A percentile compares a stretch with the other conserved stretches of the same genome.
These are phyloP conservation scores for Listrodromus nycthemerus DNA, from an alignment of 2,888 invertebrate species.

Conservation along the genomic window DNA sequence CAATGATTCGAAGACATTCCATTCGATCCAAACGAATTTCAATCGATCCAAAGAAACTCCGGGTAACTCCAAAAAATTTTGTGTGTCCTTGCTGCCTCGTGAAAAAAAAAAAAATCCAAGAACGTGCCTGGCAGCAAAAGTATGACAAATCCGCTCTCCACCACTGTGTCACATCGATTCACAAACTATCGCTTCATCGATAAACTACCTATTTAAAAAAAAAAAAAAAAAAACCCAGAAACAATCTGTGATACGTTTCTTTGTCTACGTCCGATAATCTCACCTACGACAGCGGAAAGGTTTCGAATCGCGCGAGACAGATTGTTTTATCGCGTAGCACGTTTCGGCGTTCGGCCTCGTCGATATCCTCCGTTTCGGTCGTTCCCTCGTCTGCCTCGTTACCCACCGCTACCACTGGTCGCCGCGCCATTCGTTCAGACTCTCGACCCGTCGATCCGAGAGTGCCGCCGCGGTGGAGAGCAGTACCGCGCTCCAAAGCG, in stretches of 20 bases:
- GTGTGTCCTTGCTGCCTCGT: too few species aligned
- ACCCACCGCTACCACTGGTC: slow-evolving; percentile 62
- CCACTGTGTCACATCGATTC: neutral
- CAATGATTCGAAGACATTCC: neutral
- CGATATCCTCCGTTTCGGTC: slow-evolving; percentile 24
- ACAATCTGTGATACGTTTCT: neutral
- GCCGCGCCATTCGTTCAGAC: slow-evolving; percentile 64
- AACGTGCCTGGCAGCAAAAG: neutral
- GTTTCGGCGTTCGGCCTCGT: slow-evolving; percentile 16
- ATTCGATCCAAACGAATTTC: neutral
- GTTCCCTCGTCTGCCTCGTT: slow-evolving; percentile 46
- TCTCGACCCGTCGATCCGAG: slow-evolving; percentile 47
- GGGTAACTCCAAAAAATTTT: too few species aligned
- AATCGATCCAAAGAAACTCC: neutral
- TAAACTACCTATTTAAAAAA: neutral
- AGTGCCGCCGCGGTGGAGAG: slow-evolving; percentile 29
- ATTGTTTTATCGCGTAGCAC: slow-evolving; percentile 21
- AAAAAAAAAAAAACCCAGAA: neutral
- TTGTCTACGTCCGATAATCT: neutral
- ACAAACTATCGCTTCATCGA: neutral
- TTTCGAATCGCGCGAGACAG: neutral
- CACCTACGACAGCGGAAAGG: slow-evolving; percentile 1
- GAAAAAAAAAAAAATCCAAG: too few species aligned
- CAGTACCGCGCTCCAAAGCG: slow-evolving; percentile 45
- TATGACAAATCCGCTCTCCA: neutral